Base-by-base conservation (phyloP, 2,797 vertebrate genomes). In the Novumbra hubbsi region DNA sequence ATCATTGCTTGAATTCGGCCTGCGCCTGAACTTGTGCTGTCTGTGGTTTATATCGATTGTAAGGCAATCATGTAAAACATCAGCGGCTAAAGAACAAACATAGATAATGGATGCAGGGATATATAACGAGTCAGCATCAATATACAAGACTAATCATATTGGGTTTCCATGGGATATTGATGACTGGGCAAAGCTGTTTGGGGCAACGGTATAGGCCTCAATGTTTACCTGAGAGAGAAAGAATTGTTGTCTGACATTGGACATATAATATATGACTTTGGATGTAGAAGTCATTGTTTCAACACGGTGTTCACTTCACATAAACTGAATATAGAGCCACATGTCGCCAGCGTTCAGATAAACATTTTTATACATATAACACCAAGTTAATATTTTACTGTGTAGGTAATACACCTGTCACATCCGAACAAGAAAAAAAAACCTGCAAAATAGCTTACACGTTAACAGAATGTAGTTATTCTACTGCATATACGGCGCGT, bases 101-200 rank as follows among this genome's bases (percentile, higher is more conserved):
- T 71, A 32, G 71, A 76, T 38, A 62, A 70, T 19, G 73, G 71
- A 74, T 76, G 55, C 67, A 27, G 41, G 50, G 34, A 73, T 55
- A 45, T 55, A 38, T 72, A 64, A 68, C 55, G 68, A 77, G 77
- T 74, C 73, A 68, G 50, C 76, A 75, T 72, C 70, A 48, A 83
- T 52, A 82, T 75, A 76, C 49, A 70, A 76, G 70, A 60, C 45
- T 60, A 27, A 80, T 55, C 73, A 57, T 75, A 73, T 48, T 65
- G 73, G 60, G 41, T 72, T 86, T 82, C 84, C 80, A 81, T 76
- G 27, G 32, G 24, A 52, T 78, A 84, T 74, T 76, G 81, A 87
- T 79, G 74, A 74, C 63, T 67, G 27, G n/a, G 21, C 66, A 11
- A 41, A 73, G 60, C 21, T 64, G 60, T 60, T 45, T 9, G 28